Evolutionary conservation across 1,140 invertebrate species (phyloP), one percentile per base, ranked within the genome.

Genomic region (Parapsyche elsis): DNA sequence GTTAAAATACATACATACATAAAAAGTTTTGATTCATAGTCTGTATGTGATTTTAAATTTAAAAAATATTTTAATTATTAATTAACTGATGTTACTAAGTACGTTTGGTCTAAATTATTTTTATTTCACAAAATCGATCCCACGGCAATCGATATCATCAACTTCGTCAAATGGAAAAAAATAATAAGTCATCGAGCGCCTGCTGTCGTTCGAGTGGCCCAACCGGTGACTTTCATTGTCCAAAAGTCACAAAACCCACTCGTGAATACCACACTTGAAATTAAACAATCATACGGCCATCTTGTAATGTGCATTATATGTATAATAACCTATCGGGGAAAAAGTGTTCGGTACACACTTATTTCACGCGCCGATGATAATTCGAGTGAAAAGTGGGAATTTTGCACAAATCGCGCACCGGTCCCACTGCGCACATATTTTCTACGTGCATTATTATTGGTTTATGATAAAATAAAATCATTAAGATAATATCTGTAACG

Each of bases 71-170:
- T n/a, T n/a, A n/a, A n/a, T n/a, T n/a, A n/a, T n/a, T n/a, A n/a
- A n/a, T n/a, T n/a, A n/a, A n/a, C n/a, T n/a, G n/a, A n/a, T n/a
- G n/a, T n/a, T n/a, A n/a, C n/a, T n/a, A n/a, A n/a, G n/a, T n/a
- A n/a, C n/a, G n/a, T n/a, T n/a, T n/a, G 30, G 7, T 7, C 30
- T 4, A 38, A 38, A 38, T 38, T 7, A 38, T 38, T 7, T 38
- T 38, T 7, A 38, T 7, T 7, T 7, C 30, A 38, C 30, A 38
- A 1, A 53, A 14, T 10, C 1, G 16, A 67, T 67, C 64, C 64
- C 64, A 67, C 64, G 64, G 23, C 24, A 67, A 67, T 67, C 10
- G 16, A 67, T 26, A 61, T 24, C 59, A 61, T 19, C 9, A 61
- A 61, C n/a, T 5, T 16, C 14, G 26, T 67, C n/a, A 12, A 19